Conservation (phyloP, 1,140 invertebrate genomes). For the Drosophila santomea region DNA sequence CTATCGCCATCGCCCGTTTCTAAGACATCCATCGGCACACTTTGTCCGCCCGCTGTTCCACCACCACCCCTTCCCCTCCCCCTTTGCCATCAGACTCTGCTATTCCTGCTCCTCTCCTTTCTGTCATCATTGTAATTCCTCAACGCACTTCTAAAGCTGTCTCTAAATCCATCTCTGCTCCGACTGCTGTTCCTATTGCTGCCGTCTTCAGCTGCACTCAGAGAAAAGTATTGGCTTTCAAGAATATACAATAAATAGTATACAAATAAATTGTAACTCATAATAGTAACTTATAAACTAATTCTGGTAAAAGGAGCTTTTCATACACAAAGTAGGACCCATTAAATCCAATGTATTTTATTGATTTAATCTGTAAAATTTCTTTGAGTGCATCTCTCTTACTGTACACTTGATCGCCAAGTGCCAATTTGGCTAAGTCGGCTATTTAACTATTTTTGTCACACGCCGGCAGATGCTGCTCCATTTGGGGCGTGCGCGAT, state of each 20-base stretch:
- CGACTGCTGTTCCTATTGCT: constrained; percentile 23
- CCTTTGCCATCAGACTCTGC: not conserved
- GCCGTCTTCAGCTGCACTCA: constrained; percentile 15
- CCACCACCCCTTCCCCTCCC: not conserved
- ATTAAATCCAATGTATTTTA: not conserved
- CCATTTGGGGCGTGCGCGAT: constrained; percentile 51
- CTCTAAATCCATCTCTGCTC: constrained; percentile 18
- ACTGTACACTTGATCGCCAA: constrained; percentile 20
- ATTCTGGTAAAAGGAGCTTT: no score
- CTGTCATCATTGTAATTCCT: constrained; percentile 70
- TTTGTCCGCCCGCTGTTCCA: constrained; percentile 16
- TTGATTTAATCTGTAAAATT: not conserved
- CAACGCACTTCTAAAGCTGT: constrained; percentile 53
- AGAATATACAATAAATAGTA: no score
- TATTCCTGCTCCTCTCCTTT: constrained; percentile 12
- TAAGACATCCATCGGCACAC: constrained; percentile 66
- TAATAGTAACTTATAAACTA: no score
- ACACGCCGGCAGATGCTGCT: constrained; percentile 51
- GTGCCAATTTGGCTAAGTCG: constrained; percentile 76
- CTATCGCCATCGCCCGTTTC: constrained; percentile 65
- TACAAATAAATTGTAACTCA: no score
- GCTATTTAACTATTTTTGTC: constrained; percentile 76
- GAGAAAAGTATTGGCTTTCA: not conserved
- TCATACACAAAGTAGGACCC: no score
- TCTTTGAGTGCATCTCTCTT: constrained; percentile 2